Conservation (phyloP, 2,113 vertebrate genomes). For the Gymnorhina tibicen region DNA sequence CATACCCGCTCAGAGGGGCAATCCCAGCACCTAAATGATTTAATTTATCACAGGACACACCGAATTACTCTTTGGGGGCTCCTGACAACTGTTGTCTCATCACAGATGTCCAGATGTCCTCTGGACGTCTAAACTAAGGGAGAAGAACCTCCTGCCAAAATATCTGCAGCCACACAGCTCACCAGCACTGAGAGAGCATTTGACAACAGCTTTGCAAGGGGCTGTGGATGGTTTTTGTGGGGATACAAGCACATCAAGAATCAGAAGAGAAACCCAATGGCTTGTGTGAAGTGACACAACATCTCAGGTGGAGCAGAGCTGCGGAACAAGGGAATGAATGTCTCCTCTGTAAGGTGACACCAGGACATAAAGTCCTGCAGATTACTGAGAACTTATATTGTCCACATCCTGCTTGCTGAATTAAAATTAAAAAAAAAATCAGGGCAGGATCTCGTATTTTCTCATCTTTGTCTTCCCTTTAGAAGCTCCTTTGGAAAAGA, state of each 20-base stretch:
- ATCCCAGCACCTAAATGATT: background rate
- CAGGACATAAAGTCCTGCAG: background rate
- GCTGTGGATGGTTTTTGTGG: background rate
- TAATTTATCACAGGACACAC: background rate
- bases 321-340: background rate
- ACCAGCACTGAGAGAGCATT: background rate
- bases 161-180: background rate
- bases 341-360: background rate
- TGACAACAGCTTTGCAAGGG: background rate
- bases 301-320: background rate
- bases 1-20: background rate
- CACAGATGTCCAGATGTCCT: background rate
- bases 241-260: background rate
- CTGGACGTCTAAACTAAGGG: background rate
- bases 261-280: background rate
- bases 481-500: background rate
- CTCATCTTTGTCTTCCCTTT: background rate
- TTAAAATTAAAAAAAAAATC: too few relatives aligned
- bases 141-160: background rate
- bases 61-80: background rate
- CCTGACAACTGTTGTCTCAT: background rate
- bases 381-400: background rate
- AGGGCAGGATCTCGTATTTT: background rate
- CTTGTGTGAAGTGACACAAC: background rate
- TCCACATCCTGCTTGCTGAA: background rate